A percentile compares a stretch with the other conserved stretches of the same genome.
phyloP scores from a whole-genome alignment of 2,797 vertebrate species.

The Rachycentron canadum region DNA sequence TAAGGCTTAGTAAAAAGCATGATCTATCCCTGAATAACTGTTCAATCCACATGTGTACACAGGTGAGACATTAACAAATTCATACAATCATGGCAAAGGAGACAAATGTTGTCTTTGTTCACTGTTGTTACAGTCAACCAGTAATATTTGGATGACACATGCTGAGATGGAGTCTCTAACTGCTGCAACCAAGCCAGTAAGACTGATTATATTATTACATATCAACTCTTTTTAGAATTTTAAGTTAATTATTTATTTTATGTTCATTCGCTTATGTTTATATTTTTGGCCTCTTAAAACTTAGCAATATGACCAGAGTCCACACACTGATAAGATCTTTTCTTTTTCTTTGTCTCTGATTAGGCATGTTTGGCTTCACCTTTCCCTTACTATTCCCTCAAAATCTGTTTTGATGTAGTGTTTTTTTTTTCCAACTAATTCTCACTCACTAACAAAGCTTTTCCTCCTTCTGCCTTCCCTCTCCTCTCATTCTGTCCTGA shows the following conservation, averaged over 20 bases:
- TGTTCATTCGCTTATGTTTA: neutral
- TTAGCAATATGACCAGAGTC: conserved; percentile 45
- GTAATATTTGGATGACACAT: conserved; percentile 97
- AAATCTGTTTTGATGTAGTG: conserved; percentile 77
- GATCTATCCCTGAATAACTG: neutral
- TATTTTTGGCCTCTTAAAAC: conserved; percentile 6
- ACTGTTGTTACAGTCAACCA: conserved; percentile 88
- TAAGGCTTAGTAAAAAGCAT: conserved; percentile 50
- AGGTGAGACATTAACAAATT: neutral
- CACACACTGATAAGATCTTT: conserved; percentile 63
- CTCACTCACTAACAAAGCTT: conserved; percentile 81
- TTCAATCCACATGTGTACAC: neutral
- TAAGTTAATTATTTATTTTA: neutral
- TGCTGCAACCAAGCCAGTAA: conserved; percentile 93
- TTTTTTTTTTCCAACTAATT: conserved; percentile 81
- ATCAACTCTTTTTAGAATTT: conserved; percentile 11
- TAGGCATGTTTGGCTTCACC: conserved; percentile 78
- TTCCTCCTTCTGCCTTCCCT: conserved; percentile 73
- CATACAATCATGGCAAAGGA: neutral
- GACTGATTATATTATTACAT: conserved; percentile 67
- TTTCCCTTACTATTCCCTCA: conserved; percentile 75
- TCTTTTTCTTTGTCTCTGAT: conserved; percentile 80
- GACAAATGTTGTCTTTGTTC: conserved; percentile 41
- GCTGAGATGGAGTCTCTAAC: conserved; percentile 96
- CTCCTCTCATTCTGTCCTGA: conserved; percentile 47